Evolutionary conservation across 1,140 invertebrate genomes (phyloP), one percentile per base, ranked within the genome.

Genomic region (Gryon sp.): DNA sequence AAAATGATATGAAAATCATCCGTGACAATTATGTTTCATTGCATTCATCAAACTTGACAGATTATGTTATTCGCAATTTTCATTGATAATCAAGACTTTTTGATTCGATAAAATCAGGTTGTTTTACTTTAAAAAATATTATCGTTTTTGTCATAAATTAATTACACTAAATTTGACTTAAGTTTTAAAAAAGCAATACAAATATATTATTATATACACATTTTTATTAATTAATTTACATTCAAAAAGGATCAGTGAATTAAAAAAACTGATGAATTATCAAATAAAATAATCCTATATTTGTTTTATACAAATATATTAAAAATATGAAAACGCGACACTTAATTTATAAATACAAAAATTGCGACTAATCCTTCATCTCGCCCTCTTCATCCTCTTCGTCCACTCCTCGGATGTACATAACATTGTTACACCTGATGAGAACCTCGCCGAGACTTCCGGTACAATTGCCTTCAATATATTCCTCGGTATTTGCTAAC

Each of bases 401-500:
- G 81, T 99, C 97, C 2, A 96, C 94, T 2, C 97, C 97, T 89
- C 97, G 90, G 43, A 99, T 96, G 83, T 99, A 99, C 59, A 99
- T 90, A 2, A 99, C 96, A 91, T 99, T 99, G 86, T 99, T 99
- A 91, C 99, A 99, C 80, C 98, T 92, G 55, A 99, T 96, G 2
- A 99, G 89, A 50, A 99, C 96, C 92, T 99, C 98, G 12, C 99
- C 99, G 2, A 99, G 91, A 85, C 96, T 97, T 24, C 98, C 98
- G 76, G 96, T 97, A 60, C 93, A 92, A 65, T 90, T 92, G 59
- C 97, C 96, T 83, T 99, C 97, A 74, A 99, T 95, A 81, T 94
- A 96, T 91, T 99, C 99, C 89, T 99, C 98, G n/a, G 98, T 97
- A 83, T 99, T 99, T 0, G 98, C 98, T 53, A 99, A 87, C 89